Conservation (phyloP, 2,797 vertebrate species). For the Echeneis naucrates region DNA sequence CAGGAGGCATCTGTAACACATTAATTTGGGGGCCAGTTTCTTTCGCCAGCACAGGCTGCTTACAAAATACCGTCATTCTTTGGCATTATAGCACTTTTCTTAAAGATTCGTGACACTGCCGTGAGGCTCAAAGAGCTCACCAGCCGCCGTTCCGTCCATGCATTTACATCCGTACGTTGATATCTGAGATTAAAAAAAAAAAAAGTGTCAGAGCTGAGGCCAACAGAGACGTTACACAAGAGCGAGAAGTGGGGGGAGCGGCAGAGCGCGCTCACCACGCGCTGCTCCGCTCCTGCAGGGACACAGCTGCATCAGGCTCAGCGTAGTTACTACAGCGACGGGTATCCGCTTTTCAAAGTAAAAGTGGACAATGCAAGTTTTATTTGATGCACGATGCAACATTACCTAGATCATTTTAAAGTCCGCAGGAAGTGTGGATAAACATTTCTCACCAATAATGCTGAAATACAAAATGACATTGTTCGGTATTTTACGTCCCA, state of each 20-base stretch:
- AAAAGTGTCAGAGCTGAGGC: slow-evolving; percentile 15
- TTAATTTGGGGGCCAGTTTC: slow-evolving; percentile 42
- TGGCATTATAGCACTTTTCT: not conserved
- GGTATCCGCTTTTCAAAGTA: slow-evolving; percentile 34
- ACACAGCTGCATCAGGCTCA: slow-evolving; percentile 8
- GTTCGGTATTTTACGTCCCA: too few relatives aligned
- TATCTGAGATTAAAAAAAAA: not conserved
- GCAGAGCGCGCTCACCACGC: slow-evolving; percentile 37
- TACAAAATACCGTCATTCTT: slow-evolving; percentile 14
- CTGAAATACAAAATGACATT: too few relatives aligned
- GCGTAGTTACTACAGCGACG: rapidly evolving
- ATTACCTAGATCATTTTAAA: too few relatives aligned
- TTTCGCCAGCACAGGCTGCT: slow-evolving; percentile 33
- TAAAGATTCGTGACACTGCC: not conserved
- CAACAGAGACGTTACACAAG: slow-evolving; percentile 67
- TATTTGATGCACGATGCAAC: too few relatives aligned
- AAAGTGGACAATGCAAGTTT: too few relatives aligned
- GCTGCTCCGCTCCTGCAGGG: slow-evolving; percentile 39
- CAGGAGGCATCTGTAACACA: slow-evolving; percentile 71
- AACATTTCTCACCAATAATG: too few relatives aligned
- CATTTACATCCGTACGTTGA: too few relatives aligned
- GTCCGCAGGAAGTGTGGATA: too few relatives aligned
- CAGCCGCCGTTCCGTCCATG: not conserved
- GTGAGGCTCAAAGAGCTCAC: not conserved
- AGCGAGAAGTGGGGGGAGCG: slow-evolving; percentile 54